Base-by-base conservation (phyloP, 2,113 vertebrate species). In the Pteropus alecto region DNA sequence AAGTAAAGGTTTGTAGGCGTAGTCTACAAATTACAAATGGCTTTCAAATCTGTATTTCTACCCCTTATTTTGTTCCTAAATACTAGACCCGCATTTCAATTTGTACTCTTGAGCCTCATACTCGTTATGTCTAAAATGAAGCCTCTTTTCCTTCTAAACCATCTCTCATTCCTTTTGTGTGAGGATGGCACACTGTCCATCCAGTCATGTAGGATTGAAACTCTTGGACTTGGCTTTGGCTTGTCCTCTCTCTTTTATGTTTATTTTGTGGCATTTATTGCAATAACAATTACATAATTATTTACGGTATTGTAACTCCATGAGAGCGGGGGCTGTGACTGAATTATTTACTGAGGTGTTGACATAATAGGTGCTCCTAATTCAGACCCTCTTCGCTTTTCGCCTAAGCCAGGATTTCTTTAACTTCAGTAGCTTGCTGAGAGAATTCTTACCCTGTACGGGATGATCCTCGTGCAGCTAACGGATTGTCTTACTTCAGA, bases 231-330 rank as follows among this genome's bases (percentile, higher is more conserved):
- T 35, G 46, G 35, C 71, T 70, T 71, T 92, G 70, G 54, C 35
- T n/a, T 13, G 2, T 67, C 73, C 87, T 67, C 7, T 83, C 48
- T 84, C 77, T 82, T 87, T 94, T 60, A 24, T 70, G 9, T 92
- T 51, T 85, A 28, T 85, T 67, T 96, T 94, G 68, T 92, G 61
- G 51, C 84, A 78, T n/a, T 88, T 77, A 24, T 77, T 56, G 68
- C 33, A 92, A 12, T 56, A 84, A 54, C 28, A 70, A 33, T 76
- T 77, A 58, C 12, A 33, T 82, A 63, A 33, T 78, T 92, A 41
- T 71, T 41, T 96, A 70, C 7, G 77, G 24, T 77, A 65, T 86
- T 71, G 10, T 65, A 51, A 79, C 26, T 38, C 89, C 7, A 3
- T 46, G n/a, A 94, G 30, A 90, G 61, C 74, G 67, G 54, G 30